These are phyloP conservation scores for Zaprionus davidi DNA, from an alignment of 1,140 invertebrate species.

Conservation along the genomic window DNA sequence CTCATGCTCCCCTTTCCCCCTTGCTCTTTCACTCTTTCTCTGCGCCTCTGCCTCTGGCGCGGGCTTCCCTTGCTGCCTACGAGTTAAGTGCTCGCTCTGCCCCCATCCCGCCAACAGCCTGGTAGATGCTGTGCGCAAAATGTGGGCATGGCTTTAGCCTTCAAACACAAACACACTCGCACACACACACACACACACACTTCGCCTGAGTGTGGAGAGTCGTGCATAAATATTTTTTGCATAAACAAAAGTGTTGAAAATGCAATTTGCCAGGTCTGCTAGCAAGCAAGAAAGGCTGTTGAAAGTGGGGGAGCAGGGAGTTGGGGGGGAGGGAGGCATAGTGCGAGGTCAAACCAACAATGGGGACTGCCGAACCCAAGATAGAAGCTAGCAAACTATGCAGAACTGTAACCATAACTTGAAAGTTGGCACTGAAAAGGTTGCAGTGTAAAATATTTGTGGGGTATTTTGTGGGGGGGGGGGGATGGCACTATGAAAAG, in stretches of 20 bases:
- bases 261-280: slow-evolving; percentile 64
- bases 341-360: slow-evolving; percentile 73
- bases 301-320: too few relatives aligned
- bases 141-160: slow-evolving; percentile 55
- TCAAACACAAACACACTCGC: slow-evolving; percentile 31
- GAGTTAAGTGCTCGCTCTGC: slow-evolving; percentile 26
- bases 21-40: neutral
- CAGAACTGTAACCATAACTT: neutral
- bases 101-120: neutral
- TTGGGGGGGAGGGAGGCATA: slow-evolving; percentile 29
- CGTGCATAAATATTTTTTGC: slow-evolving; percentile 68
- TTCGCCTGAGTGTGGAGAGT: slow-evolving; percentile 17
- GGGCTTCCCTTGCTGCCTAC: slow-evolving; percentile 6
- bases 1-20: neutral
- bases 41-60: neutral
- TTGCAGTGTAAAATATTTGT: neutral
- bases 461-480: neutral
- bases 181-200: slow-evolving; percentile 18
- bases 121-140: slow-evolving; percentile 24
- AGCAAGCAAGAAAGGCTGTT: neutral
- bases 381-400: slow-evolving; percentile 4
- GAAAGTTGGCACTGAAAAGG: neutral
- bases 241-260: slow-evolving; percentile 82
- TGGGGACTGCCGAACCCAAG: neutral
- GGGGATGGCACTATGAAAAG: neutral